Conservation (phyloP, 2,113 vertebrate species). For the Diphyllodes magnificus region DNA sequence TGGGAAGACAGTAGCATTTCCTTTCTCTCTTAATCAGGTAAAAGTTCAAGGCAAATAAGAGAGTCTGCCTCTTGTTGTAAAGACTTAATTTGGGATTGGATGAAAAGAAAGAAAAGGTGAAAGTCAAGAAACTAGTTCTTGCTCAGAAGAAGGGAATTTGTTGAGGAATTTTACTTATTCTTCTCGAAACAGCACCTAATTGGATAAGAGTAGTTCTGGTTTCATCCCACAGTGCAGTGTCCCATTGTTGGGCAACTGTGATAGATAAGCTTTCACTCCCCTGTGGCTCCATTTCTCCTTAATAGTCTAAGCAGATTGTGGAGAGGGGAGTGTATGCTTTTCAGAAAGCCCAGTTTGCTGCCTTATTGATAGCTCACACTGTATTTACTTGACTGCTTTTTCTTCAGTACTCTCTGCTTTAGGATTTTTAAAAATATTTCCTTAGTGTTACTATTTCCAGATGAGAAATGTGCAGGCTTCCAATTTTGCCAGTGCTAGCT, state of each 20-base stretch:
- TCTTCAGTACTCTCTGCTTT: not conserved
- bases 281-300: not conserved
- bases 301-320: not conserved
- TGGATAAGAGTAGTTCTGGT: not conserved
- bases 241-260: not conserved
- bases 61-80: not conserved
- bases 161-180: not conserved
- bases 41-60: not conserved
- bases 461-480: not conserved
- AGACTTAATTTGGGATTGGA: not conserved
- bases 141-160: not conserved
- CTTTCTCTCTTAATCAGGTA: not conserved
- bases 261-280: not conserved
- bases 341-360: not conserved
- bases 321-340: fast-evolving
- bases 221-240: not conserved
- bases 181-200: not conserved
- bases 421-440: not conserved
- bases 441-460: not conserved
- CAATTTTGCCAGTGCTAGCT: not conserved
- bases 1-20: not conserved
- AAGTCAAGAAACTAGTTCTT: not conserved
- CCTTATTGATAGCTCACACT: not conserved
- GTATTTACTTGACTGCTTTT: not conserved
- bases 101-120: not conserved